Conservation (phyloP, 2,797 vertebrate species). For the Pelodytes ibericus region DNA sequence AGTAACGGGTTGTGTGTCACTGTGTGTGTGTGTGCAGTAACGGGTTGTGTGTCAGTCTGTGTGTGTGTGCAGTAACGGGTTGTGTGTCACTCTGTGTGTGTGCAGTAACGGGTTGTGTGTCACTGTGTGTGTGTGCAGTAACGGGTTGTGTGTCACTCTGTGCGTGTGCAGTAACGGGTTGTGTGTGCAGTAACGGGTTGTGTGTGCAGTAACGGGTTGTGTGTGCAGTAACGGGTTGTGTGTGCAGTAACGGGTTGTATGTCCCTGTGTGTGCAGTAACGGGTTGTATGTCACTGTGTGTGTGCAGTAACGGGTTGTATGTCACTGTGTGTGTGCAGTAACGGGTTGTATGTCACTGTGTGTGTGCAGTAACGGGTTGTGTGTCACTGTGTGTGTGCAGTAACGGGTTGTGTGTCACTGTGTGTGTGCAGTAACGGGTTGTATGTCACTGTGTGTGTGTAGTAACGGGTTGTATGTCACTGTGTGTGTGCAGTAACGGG, state of each 20-base stretch:
- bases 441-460: too few species aligned
- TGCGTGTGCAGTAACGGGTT: conserved; percentile 22
- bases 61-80: conserved; percentile 33
- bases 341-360: too few species aligned
- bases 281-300: neutral
- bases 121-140: conserved; percentile 31
- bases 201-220: conserved; percentile 26
- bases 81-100: conserved; percentile 42
- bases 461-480: too few species aligned
- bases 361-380: conserved; percentile 21
- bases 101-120: conserved; percentile 25
- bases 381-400: too few species aligned
- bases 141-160: neutral
- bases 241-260: neutral
- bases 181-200: neutral
- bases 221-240: neutral
- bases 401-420: too few species aligned
- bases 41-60: too few species aligned
- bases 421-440: too few species aligned
- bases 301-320: too few species aligned
- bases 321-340: conserved; percentile 7
- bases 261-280: conserved; percentile 11
- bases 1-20: too few species aligned
- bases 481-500: too few species aligned
- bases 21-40: too few species aligned